A percentile compares a stretch with the other conserved stretches of the same genome.
phyloP scores from a whole-genome alignment of 2,888 invertebrate species.

The Neoaliturus tenellus region DNA sequence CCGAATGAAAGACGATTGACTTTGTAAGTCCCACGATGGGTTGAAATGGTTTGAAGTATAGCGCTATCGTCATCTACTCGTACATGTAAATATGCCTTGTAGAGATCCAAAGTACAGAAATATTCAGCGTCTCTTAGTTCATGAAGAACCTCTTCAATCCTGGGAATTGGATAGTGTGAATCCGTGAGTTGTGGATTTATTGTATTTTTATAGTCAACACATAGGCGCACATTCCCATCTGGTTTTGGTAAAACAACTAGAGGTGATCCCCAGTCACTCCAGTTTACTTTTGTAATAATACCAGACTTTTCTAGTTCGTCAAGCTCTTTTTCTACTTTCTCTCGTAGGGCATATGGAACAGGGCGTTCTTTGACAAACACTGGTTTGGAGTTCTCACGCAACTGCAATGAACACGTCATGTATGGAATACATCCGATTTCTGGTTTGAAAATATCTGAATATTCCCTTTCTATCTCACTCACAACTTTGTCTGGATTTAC shows the following conservation, averaged over 20 bases:
- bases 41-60: conserved; percentile 53
- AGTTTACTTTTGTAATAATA: neutral
- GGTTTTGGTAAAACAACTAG: conserved; percentile 1
- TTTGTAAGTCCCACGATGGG: conserved; percentile 43
- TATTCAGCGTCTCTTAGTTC: conserved; percentile 48
- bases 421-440: too few relatives aligned
- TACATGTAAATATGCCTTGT: conserved; percentile 51
- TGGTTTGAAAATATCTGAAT: too few relatives aligned
- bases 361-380: too few relatives aligned
- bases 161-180: conserved; percentile 38
- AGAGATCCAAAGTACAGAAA: conserved; percentile 52
- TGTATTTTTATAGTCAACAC: neutral
- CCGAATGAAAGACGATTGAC: neutral
- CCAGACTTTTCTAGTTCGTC: neutral
- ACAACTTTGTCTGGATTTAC: too few relatives aligned
- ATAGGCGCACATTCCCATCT: neutral
- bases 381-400: too few relatives aligned
- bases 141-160: conserved; percentile 42
- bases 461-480: too few relatives aligned
- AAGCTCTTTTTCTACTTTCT: neutral
- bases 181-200: neutral
- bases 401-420: too few relatives aligned
- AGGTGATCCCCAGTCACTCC: conserved; percentile 14
- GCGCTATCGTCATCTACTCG: conserved; percentile 26
- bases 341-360: neutral